A percentile compares a stretch with the other conserved stretches of the same genome.
phyloP scores from a whole-genome alignment of 2,888 invertebrate genomes.

The Nomada fabriciana region DNA sequence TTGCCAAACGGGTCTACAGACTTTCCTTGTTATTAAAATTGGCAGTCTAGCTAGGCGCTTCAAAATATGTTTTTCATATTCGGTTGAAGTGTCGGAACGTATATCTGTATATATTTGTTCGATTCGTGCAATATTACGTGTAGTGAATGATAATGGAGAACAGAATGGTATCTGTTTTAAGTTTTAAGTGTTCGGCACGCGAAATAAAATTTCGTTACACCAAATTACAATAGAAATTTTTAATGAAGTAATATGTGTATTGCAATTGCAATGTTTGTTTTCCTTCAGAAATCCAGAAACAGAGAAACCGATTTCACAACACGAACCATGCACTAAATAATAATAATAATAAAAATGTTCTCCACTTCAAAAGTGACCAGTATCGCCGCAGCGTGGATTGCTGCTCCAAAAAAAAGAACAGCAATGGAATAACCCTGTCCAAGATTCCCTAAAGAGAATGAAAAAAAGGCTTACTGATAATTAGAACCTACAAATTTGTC shows the following conservation, averaged over 20 bases:
- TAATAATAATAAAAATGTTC: not conserved
- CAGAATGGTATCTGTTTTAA: not conserved
- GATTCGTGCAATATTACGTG: constrained; percentile 1
- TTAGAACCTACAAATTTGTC: not conserved
- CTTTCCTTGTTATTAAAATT: constrained; percentile 9
- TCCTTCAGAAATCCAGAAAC: not conserved
- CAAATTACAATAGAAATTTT: too few species aligned
- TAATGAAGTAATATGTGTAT: too few species aligned
- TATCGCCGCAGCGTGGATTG: not conserved
- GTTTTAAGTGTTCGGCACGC: too few species aligned
- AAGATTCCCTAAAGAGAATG: too few species aligned
- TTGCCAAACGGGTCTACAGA: constrained; percentile 34
- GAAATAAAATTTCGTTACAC: too few species aligned
- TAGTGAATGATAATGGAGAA: constrained; percentile 12
- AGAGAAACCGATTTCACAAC: not conserved
- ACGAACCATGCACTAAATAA: not conserved
- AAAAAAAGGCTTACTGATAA: not conserved
- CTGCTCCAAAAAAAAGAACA: not conserved
- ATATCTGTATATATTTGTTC: not conserved
- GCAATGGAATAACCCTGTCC: too few species aligned
- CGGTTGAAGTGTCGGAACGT: not conserved
- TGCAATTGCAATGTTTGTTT: too few species aligned
- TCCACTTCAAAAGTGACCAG: not conserved
- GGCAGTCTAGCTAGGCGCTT: constrained; percentile 14
- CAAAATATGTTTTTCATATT: constrained; percentile 19